These are phyloP conservation scores for Eledone cirrhosa DNA, from an alignment of 2,888 invertebrate species.

Conservation along the genomic window DNA sequence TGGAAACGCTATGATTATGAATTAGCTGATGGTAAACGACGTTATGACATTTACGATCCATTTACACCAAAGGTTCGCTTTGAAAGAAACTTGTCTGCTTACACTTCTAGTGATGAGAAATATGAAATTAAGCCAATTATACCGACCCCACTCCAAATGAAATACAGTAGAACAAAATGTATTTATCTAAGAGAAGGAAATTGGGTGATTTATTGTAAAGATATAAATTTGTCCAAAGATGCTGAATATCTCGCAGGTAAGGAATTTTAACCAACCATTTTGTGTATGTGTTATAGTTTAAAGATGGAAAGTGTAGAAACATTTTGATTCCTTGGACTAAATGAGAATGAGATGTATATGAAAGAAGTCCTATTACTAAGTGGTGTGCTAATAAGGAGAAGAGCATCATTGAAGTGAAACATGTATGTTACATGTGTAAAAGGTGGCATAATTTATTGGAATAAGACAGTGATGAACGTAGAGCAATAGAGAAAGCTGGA, in stretches of 20 bases:
- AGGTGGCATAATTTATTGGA: no score
- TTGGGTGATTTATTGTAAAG: conserved; percentile 43
- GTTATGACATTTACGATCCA: conserved; percentile 50
- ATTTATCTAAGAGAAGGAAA: conserved; percentile 36
- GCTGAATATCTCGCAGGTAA: conserved; percentile 35
- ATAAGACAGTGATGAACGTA: no score
- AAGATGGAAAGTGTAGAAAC: no score
- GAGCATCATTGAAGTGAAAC: no score
- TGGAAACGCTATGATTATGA: conserved; percentile 59
- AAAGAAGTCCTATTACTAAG: no score
- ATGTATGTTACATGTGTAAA: no score
- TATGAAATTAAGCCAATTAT: conserved; percentile 38
- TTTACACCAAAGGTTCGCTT: conserved; percentile 50
- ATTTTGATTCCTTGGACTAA: no score
- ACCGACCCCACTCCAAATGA: conserved; percentile 46
- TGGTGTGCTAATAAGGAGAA: no score
- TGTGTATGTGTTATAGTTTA: no score
- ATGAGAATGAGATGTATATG: no score
- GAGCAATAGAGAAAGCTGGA: no score
- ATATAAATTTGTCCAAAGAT: conserved; percentile 27
- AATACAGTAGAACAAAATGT: conserved; percentile 30
- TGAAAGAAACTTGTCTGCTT: conserved; percentile 37
- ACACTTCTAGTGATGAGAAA: conserved; percentile 26
- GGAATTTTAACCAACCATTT: no score
- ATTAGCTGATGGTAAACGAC: conserved; percentile 38